Percentiles rank a stretch among this genome's conserved stretches.
Conservation (phyloP, 2,113 vertebrate species). For the Sylvietta virens region DNA sequence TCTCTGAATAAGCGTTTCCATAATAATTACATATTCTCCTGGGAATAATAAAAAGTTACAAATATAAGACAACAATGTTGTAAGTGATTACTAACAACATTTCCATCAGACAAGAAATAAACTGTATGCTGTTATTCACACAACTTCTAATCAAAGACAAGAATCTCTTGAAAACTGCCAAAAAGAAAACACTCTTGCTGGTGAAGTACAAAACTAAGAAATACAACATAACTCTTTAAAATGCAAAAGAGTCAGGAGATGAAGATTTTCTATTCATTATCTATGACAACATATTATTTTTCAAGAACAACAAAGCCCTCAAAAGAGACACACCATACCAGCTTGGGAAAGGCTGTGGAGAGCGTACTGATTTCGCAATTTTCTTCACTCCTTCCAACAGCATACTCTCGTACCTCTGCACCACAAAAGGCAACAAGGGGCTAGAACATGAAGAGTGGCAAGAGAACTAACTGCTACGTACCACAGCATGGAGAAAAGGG, state of each 20-base stretch:
- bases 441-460: not conserved
- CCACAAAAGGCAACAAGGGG: not conserved
- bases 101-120: slow-evolving; percentile 3
- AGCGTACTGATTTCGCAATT: rapidly evolving
- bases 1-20: not conserved
- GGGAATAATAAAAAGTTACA: slow-evolving; percentile 3
- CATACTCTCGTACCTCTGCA: not conserved
- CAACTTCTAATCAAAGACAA: slow-evolving; percentile 27
- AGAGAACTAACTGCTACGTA: not conserved
- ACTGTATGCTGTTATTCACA: not conserved
- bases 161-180: not conserved
- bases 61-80: not conserved
- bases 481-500: not conserved
- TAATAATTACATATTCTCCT: not conserved
- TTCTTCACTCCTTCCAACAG: not conserved
- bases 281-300: not conserved
- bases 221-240: not conserved
- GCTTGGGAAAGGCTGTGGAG: not conserved
- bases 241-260: not conserved
- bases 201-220: not conserved
- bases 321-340: not conserved
- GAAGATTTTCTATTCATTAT: not conserved
- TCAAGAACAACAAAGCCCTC: not conserved
- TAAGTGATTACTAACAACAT: slow-evolving; percentile 16
- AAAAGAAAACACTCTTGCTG: not conserved